Evolutionary conservation across 2,113 vertebrate genomes (phyloP), one percentile per base, ranked within the genome.

Genomic region (Coturnix japonica): DNA sequence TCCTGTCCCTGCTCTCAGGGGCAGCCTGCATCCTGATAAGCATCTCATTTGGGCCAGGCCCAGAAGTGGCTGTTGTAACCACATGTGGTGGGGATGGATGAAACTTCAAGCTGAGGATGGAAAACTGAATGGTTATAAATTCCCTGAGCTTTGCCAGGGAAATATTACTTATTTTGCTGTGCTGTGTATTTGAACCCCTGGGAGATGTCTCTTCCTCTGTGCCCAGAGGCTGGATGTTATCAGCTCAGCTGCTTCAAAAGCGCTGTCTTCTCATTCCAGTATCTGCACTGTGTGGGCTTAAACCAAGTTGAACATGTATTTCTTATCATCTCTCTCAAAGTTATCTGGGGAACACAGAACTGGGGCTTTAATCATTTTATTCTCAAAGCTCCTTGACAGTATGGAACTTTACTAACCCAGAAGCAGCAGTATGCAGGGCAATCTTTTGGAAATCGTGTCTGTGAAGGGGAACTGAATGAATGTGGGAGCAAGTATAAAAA

Each of bases 11-110:
- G 3, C 18, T 61, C 4, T 0, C 14, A 37, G 37, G 5, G 13
- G 13, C 1, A 3, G 30, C 9, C 26, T 33, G 9, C 0, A 1
- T 35, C 31, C 6, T 60, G 23, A 7, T 39, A 39, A 65, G n/a
- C 20, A 22, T 74, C 33, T 16, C 19, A 33, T 13, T 16, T 49
- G 15, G 39, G 20, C 54, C 11, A 6, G 2, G 21, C 19, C 31
- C 23, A 11, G 19, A 20, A 30, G n/a, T 11, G 31, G 7, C 35
- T 83, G n/a, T 37, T 1, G 0, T 28, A 72, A 39, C 13, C 18
- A 2, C 16, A 8, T 6, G 8, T 4, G 2, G 49, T 39, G 43
- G 63, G 20, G 39, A 26, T 23, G 20, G 43, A 30, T 16, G 8
- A 85, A 85, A 78, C n/a, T 23, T 71, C 57, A 33, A 33, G 47